These are phyloP conservation scores for Hemicrepidius hirtus DNA, from an alignment of 2,888 invertebrate genomes.

Conservation along the genomic window DNA sequence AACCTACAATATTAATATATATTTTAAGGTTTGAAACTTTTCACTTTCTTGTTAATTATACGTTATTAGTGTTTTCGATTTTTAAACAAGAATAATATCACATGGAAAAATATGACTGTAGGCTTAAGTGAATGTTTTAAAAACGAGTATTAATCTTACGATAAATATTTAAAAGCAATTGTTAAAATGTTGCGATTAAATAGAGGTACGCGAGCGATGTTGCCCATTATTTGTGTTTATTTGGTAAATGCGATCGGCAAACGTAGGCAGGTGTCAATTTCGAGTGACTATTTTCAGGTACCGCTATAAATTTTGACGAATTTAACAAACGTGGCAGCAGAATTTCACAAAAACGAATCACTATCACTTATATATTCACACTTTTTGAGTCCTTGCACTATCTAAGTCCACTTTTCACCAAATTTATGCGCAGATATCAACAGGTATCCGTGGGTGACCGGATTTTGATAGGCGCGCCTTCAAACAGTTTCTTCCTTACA, in stretches of 20 bases:
- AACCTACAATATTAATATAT: slow-evolving; percentile 39
- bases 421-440: slow-evolving; percentile 49
- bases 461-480: slow-evolving; percentile 26
- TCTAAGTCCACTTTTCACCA: slow-evolving; percentile 42
- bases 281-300: slow-evolving; percentile 45
- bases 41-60: slow-evolving; percentile 23
- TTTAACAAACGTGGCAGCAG: slow-evolving; percentile 48
- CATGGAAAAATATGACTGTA: slow-evolving; percentile 38
- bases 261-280: slow-evolving; percentile 27
- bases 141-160: slow-evolving; percentile 33
- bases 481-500: slow-evolving; percentile 25
- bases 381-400: slow-evolving; percentile 36
- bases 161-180: slow-evolving; percentile 7
- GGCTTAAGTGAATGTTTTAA: slow-evolving; percentile 22
- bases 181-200: slow-evolving; percentile 11
- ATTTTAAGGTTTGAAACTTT: slow-evolving; percentile 24
- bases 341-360: slow-evolving; percentile 33
- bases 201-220: slow-evolving; percentile 14
- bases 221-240: slow-evolving; percentile 28
- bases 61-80: slow-evolving; percentile 1
- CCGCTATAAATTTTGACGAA: slow-evolving; percentile 35
- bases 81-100: slow-evolving; percentile 38
- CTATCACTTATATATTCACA: slow-evolving; percentile 36
- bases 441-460: slow-evolving; percentile 37
- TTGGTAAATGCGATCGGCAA: slow-evolving; percentile 38